These are phyloP conservation scores for Pterocles burchelli DNA, from an alignment of 2,113 vertebrate genomes.

Conservation along the genomic window DNA sequence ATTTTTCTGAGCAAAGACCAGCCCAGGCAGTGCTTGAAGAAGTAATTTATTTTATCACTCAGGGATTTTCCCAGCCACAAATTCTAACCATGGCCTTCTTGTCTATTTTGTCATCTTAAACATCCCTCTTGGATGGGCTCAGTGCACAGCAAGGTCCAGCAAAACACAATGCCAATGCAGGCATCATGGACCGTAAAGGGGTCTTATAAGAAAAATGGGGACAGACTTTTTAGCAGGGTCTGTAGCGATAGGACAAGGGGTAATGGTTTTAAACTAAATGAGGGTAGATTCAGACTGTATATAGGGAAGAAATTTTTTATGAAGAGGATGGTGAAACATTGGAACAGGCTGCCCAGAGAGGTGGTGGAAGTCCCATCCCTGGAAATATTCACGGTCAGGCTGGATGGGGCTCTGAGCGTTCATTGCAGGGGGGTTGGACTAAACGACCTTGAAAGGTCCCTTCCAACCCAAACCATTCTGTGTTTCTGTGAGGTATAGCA, in stretches of 20 bases:
- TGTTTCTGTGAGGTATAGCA: not conserved
- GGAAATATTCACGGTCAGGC: not conserved
- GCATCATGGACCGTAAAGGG: not conserved
- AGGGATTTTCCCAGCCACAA: not conserved
- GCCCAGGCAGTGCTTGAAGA: not conserved
- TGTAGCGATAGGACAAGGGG: too few species aligned
- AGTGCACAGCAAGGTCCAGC: not conserved
- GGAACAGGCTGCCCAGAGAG: too few species aligned
- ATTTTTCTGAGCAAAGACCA: not conserved
- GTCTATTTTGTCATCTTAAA: not conserved
- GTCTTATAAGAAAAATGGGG: not conserved
- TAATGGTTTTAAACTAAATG: too few species aligned
- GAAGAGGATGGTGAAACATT: too few species aligned
- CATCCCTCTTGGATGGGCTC: not conserved
- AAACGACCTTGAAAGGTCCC: too few species aligned
- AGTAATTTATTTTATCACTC: not conserved
- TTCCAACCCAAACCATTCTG: too few species aligned
- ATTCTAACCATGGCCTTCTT: not conserved
- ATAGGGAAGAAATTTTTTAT: too few species aligned
- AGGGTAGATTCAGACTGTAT: too few species aligned
- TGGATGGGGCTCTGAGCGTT: too few species aligned
- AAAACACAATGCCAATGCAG: not conserved
- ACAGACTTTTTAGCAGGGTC: too few species aligned
- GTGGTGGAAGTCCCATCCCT: too few species aligned
- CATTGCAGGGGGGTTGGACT: too few species aligned